These are phyloP conservation scores for Danio jaintianensis DNA, from an alignment of 2,797 vertebrate genomes.

Conservation along the genomic window DNA sequence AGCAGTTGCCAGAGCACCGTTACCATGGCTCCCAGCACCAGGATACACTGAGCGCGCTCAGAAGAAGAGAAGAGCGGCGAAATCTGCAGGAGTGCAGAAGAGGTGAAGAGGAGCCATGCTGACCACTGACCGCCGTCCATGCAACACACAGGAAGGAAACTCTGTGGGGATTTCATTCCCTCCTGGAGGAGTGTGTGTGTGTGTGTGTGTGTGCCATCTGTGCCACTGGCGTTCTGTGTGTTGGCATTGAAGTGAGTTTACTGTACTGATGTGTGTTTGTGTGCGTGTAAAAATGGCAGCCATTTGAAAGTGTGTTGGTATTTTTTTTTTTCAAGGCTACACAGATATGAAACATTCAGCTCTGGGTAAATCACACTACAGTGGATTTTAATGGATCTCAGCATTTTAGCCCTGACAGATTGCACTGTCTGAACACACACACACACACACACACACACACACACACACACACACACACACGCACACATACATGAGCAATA, in stretches of 20 bases:
- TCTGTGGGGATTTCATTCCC: slow-evolving; percentile 52
- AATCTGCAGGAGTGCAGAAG: slow-evolving; percentile 35
- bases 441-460: too few relatives aligned
- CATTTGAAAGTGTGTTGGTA: background rate
- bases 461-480: too few relatives aligned
- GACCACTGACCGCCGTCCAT: slow-evolving; percentile 47
- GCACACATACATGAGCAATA: background rate
- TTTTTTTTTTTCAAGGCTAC: background rate
- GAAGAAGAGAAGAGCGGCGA: slow-evolving; percentile 27
- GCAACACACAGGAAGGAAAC: slow-evolving; percentile 52
- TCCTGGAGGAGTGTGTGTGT: slow-evolving; percentile 12
- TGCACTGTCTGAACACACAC: background rate
- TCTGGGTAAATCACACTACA: background rate
- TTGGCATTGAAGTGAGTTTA: slow-evolving; percentile 35
- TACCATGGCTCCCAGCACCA: slow-evolving; percentile 57
- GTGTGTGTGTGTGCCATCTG: slow-evolving; percentile 50
- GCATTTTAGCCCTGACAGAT: slow-evolving; percentile 5
- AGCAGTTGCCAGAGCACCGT: slow-evolving; percentile 55
- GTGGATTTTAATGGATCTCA: slow-evolving; percentile 12
- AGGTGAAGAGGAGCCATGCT: slow-evolving; percentile 56
- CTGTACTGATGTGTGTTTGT: slow-evolving; percentile 10
- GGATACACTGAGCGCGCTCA: slow-evolving; percentile 27
- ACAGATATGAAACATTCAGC: slow-evolving; percentile 21
- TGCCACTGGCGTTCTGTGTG: slow-evolving; percentile 39
- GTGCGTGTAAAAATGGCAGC: background rate